Percentiles rank a stretch among this genome's conserved stretches.
phyloP scores from a whole-genome alignment of 2,113 vertebrate genomes.

The Prionailurus viverrinus region DNA sequence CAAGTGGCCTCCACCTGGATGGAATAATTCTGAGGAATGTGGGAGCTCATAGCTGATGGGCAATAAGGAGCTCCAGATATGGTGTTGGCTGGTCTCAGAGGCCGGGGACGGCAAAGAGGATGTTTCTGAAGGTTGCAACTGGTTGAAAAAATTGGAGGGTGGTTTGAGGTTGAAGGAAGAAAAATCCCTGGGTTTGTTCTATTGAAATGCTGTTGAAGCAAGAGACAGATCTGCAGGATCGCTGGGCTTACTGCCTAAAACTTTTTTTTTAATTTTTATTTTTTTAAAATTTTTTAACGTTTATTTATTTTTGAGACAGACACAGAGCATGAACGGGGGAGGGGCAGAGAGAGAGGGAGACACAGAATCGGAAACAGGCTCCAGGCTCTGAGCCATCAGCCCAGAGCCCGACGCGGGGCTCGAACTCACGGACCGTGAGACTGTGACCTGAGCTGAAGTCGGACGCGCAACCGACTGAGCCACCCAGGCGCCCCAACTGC shows the following conservation, averaged over 20 bases:
- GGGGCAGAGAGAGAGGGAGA: too few relatives aligned
- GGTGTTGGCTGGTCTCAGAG: background rate
- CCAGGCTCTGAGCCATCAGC: too few relatives aligned
- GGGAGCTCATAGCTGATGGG: background rate
- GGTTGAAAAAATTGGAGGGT: background rate
- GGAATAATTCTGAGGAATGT: background rate
- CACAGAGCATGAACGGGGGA: too few relatives aligned
- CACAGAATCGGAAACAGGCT: too few relatives aligned
- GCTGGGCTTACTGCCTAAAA: background rate
- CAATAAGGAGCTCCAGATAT: background rate
- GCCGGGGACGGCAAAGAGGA: background rate
- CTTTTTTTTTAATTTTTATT: background rate
- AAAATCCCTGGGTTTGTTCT: background rate
- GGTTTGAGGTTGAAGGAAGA: background rate
- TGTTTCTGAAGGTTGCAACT: background rate
- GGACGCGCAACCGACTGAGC: too few relatives aligned
- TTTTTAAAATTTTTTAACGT: too few relatives aligned
- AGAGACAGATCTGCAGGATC: background rate
- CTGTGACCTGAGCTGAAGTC: too few relatives aligned
- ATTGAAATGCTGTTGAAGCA: background rate
- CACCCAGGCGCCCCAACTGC: too few relatives aligned
- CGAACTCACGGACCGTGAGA: too few relatives aligned
- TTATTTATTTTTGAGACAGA: too few relatives aligned
- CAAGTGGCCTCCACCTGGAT: background rate
- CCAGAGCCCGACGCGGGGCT: too few relatives aligned